Conservation (phyloP, 2,797 vertebrate species). For the Sebastes minor region DNA sequence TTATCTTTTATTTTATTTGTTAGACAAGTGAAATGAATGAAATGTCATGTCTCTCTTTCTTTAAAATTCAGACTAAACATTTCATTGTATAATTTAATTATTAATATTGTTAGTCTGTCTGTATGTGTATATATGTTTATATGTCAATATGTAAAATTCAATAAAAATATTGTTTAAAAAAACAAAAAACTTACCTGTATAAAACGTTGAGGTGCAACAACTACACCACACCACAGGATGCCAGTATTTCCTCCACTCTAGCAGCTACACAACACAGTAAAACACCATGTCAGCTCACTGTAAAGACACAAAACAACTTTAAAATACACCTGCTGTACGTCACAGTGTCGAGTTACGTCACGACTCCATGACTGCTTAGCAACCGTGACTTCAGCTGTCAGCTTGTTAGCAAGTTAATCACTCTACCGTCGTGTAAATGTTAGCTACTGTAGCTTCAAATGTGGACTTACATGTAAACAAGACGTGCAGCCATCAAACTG, state of each 20-base stretch:
- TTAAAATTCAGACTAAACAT: too few species aligned
- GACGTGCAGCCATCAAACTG: neutral
- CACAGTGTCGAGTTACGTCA: neutral
- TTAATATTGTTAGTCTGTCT: too few species aligned
- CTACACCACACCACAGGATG: conserved; percentile 50
- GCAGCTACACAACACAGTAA: neutral
- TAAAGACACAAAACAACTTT: neutral
- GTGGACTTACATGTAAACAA: conserved; percentile 41
- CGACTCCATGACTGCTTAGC: neutral
- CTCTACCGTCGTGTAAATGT: neutral
- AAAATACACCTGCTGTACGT: neutral
- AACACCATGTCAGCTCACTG: neutral
- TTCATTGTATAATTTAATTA: too few species aligned
- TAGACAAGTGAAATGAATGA: too few species aligned
- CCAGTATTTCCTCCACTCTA: conserved; percentile 47
- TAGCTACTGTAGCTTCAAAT: neutral
- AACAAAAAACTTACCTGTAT: too few species aligned
- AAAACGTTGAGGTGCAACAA: conserved; percentile 6
- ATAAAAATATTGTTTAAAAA: too few species aligned
- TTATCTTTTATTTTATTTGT: too few species aligned
- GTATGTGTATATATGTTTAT: too few species aligned
- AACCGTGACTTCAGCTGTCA: neutral
- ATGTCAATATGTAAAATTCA: too few species aligned
- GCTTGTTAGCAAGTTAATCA: neutral
- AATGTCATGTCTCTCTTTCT: too few species aligned